Evolutionary conservation across 2,888 invertebrate species (phyloP).

Genomic region (Aproaerema taeniolella): DNA sequence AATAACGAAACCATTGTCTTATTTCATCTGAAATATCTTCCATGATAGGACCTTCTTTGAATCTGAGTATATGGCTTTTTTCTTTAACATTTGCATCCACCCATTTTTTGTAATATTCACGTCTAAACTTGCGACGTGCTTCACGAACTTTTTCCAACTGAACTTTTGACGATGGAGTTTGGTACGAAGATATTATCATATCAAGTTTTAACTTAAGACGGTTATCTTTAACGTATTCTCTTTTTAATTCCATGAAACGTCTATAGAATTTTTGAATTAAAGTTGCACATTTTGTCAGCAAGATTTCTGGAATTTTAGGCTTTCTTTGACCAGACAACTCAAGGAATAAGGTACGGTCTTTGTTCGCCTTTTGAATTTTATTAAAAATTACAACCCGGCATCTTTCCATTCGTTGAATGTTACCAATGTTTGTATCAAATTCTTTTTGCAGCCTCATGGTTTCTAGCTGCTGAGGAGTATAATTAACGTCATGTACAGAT

Average conservation of each 20-base stretch:
- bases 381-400: slow-evolving; percentile 33
- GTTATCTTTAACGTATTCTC: slow-evolving; percentile 48
- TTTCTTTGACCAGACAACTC: slow-evolving; percentile 58
- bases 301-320: slow-evolving; percentile 34
- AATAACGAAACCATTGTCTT: slow-evolving; percentile 83
- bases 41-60: slow-evolving; percentile 78
- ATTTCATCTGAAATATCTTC: slow-evolving; percentile 88
- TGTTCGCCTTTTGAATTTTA: slow-evolving; percentile 40
- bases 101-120: slow-evolving; percentile 61
- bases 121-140: slow-evolving; percentile 58
- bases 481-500: slow-evolving; percentile 29
- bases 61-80: slow-evolving; percentile 62
- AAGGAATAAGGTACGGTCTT: slow-evolving; percentile 50
- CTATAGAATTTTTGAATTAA: slow-evolving; percentile 54
- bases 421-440: slow-evolving; percentile 40
- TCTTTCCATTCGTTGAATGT: slow-evolving; percentile 66
- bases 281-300: slow-evolving; percentile 39
- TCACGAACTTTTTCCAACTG: slow-evolving; percentile 65
- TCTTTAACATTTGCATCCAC: slow-evolving; percentile 63
- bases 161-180: slow-evolving; percentile 56
- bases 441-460: slow-evolving; percentile 37
- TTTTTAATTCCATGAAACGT: slow-evolving; percentile 57
- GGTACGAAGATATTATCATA: slow-evolving; percentile 75
- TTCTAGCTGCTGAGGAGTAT: slow-evolving; percentile 46
- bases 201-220: slow-evolving; percentile 68